Conservation (phyloP, 1,140 invertebrate species). For the Hyles euphorbiae region DNA sequence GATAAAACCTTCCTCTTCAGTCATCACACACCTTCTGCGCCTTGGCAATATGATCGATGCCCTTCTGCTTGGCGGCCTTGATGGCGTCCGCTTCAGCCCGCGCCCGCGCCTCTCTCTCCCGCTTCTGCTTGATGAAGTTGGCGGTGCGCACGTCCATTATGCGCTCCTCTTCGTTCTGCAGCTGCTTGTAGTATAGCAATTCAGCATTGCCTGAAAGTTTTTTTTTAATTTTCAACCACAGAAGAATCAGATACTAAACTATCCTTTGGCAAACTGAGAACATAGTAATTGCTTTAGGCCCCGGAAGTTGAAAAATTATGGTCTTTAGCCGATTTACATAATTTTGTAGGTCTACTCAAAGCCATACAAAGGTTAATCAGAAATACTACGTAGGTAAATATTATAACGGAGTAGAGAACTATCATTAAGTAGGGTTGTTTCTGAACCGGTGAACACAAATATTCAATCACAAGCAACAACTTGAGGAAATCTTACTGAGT, state of each 20-base stretch:
- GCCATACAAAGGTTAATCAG: too few relatives aligned
- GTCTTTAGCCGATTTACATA: neutral
- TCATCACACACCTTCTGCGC: constrained; percentile 56
- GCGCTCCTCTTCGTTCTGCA: constrained; percentile 66
- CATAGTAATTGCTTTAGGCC: neutral
- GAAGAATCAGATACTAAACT: neutral
- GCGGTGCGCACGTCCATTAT: constrained; percentile 59
- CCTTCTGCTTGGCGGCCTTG: constrained; percentile 68
- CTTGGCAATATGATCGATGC: constrained; percentile 65
- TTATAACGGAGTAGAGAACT: too few relatives aligned
- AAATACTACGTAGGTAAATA: too few relatives aligned
- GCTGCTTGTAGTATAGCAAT: constrained; percentile 62
- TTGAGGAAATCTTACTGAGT: too few relatives aligned
- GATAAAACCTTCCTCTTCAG: too few relatives aligned
- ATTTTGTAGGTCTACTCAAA: too few relatives aligned
- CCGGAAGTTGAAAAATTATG: neutral
- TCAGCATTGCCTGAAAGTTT: constrained; percentile 59
- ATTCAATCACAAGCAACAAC: too few relatives aligned
- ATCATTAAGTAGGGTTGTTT: too few relatives aligned
- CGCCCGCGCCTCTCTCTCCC: constrained; percentile 54
- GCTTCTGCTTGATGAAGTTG: constrained; percentile 60
- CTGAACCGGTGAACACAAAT: too few relatives aligned
- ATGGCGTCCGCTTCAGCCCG: constrained; percentile 54
- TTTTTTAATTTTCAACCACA: neutral
- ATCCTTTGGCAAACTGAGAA: neutral